Evolutionary conservation across 2,113 vertebrate species (phyloP).

Genomic region (Tachysurus vachellii): DNA sequence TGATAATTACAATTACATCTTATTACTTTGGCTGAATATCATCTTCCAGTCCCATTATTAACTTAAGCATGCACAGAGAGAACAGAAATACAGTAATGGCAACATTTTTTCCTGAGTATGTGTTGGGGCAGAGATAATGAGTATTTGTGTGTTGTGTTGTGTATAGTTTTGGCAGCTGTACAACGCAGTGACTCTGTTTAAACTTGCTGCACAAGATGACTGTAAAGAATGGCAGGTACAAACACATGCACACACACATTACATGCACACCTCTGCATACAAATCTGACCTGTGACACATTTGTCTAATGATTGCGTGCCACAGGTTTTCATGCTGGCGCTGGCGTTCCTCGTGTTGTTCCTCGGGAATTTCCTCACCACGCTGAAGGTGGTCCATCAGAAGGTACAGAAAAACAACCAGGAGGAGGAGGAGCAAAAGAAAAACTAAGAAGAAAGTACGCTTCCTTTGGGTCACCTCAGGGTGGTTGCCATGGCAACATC

Average conservation of each 20-base stretch:
- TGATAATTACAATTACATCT: not conserved
- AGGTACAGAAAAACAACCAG: slow-evolving; percentile 86
- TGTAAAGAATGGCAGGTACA: slow-evolving; percentile 97
- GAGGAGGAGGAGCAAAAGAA: slow-evolving; percentile 58
- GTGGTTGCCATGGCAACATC: slow-evolving; percentile 11
- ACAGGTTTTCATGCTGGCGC: slow-evolving; percentile 89
- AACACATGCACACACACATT: not conserved
- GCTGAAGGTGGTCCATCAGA: slow-evolving; percentile 91
- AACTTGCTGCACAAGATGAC: slow-evolving; percentile 82
- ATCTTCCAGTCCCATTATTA: not conserved
- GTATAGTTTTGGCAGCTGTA: slow-evolving; percentile 97
- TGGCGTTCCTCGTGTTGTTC: slow-evolving; percentile 94
- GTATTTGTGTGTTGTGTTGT: slow-evolving; percentile 6
- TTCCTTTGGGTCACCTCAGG: not conserved
- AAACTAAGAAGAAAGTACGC: not conserved
- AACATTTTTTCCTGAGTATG: not conserved
- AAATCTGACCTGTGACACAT: not conserved
- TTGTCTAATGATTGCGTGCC: not conserved
- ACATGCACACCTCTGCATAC: not conserved
- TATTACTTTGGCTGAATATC: not conserved
- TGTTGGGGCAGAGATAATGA: not conserved
- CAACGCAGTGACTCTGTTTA: slow-evolving; percentile 89
- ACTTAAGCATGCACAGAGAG: not conserved
- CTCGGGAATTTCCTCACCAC: slow-evolving; percentile 96
- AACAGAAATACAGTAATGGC: not conserved